Percentiles rank a stretch among this genome's conserved stretches.
These are phyloP conservation scores for Norana najaformis DNA, from an alignment of 2,888 invertebrate genomes.

Conservation along the genomic window DNA sequence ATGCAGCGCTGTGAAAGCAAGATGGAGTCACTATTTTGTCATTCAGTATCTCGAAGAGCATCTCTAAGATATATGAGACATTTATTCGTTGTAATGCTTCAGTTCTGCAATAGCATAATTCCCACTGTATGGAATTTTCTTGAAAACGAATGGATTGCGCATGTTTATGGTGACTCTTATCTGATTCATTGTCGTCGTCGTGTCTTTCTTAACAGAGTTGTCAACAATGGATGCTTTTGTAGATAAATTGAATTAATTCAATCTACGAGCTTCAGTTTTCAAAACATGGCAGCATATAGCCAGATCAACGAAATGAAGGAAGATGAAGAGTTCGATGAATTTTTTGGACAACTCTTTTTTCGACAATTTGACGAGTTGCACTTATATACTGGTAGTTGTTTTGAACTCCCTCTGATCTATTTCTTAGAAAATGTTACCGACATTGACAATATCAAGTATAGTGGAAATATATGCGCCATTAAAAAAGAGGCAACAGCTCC, in stretches of 20 bases:
- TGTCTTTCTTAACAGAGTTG: background rate
- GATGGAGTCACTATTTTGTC: background rate
- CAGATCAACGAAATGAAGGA: background rate
- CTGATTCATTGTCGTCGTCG: background rate
- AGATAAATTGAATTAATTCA: no score
- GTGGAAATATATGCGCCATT: background rate
- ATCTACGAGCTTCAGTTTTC: background rate
- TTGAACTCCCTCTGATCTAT: background rate
- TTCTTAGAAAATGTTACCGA: background rate
- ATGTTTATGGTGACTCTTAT: background rate
- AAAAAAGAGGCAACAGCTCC: background rate
- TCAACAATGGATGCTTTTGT: background rate
- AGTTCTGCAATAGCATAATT: constrained; percentile 13
- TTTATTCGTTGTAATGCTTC: background rate
- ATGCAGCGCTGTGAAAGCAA: background rate
- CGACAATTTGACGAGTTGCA: background rate
- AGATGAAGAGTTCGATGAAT: background rate
- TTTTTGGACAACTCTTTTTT: background rate
- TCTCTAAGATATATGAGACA: background rate
- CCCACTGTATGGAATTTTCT: background rate
- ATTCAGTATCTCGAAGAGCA: background rate
- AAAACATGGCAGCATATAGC: background rate
- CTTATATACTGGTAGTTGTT: background rate
- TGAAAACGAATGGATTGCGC: background rate
- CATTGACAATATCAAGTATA: background rate